A percentile compares a stretch with the other conserved stretches of the same genome.
Evolutionary conservation across 1,140 invertebrate genomes (phyloP).

Genomic region (Lasioglossum baleicum): DNA sequence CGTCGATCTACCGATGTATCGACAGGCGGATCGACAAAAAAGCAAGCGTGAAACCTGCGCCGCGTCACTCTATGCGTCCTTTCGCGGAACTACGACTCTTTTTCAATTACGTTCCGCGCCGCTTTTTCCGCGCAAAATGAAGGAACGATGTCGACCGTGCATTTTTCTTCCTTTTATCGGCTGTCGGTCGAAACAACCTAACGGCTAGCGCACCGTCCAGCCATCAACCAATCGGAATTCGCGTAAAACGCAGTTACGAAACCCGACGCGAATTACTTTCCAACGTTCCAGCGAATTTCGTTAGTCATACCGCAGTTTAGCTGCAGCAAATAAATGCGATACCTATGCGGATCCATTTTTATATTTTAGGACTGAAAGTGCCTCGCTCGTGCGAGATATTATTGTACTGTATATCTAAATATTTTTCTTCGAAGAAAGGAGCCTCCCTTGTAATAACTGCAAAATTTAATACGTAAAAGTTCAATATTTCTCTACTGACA

Average conservation of each 20-base stretch:
- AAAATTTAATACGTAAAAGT: no score
- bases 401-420: no score
- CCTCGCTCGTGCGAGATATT: no score
- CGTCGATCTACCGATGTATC: background rate
- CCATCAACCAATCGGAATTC: constrained; percentile 10
- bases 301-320: background rate
- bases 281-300: background rate
- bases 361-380: no score
- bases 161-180: background rate
- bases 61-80: background rate
- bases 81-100: background rate
- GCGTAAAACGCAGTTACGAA: constrained; percentile 23
- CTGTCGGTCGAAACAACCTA: background rate
- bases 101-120: background rate
- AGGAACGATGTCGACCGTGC: background rate
- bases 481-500: no score
- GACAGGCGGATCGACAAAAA: constrained; percentile 11
- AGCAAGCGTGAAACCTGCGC: background rate
- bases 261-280: background rate
- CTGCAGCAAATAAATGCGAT: background rate
- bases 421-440: no score
- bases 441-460: no score
- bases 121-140: constrained; percentile 10
- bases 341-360: no score
- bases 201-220: background rate